Evolutionary conservation across 2,888 invertebrate genomes (phyloP).

Genomic region (Drosophila niveifrons): DNA sequence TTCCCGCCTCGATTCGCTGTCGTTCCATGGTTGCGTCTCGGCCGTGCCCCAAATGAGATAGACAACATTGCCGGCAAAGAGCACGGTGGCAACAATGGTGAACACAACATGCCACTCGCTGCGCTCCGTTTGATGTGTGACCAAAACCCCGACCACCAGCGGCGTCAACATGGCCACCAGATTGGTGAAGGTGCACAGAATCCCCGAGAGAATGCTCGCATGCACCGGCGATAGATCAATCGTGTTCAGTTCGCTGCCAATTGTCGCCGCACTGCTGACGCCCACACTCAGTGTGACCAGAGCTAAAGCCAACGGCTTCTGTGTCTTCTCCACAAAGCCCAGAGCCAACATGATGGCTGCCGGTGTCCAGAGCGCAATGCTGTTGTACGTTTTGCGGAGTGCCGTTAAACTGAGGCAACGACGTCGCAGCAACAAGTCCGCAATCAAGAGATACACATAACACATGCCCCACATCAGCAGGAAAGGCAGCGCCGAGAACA

Average conservation of each 20-base stretch:
- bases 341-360: slow-evolving; percentile 86
- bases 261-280: slow-evolving; percentile 81
- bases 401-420: slow-evolving; percentile 82
- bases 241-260: slow-evolving; percentile 86
- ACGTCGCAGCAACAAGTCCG: slow-evolving; percentile 85
- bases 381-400: slow-evolving; percentile 78
- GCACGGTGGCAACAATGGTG: slow-evolving; percentile 88
- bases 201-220: slow-evolving; percentile 89
- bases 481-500: slow-evolving; percentile 86
- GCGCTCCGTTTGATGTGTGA: slow-evolving; percentile 85
- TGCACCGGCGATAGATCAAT: slow-evolving; percentile 89
- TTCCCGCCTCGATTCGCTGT: slow-evolving; percentile 83
- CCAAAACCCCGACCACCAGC: slow-evolving; percentile 87
- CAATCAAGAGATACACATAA: slow-evolving; percentile 84
- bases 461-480: slow-evolving; percentile 85
- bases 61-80: slow-evolving; percentile 89
- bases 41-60: slow-evolving; percentile 90
- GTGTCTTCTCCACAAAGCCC: slow-evolving; percentile 85
- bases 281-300: slow-evolving; percentile 87
- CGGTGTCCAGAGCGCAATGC: slow-evolving; percentile 86
- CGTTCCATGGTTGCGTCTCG: slow-evolving; percentile 88
- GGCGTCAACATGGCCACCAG: slow-evolving; percentile 88
- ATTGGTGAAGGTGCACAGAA: slow-evolving; percentile 88
- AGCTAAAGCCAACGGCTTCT: slow-evolving; percentile 85
- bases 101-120: slow-evolving; percentile 91